Evolutionary conservation across 2,888 invertebrate species (phyloP).

Genomic region (Agrotis exclamationis): DNA sequence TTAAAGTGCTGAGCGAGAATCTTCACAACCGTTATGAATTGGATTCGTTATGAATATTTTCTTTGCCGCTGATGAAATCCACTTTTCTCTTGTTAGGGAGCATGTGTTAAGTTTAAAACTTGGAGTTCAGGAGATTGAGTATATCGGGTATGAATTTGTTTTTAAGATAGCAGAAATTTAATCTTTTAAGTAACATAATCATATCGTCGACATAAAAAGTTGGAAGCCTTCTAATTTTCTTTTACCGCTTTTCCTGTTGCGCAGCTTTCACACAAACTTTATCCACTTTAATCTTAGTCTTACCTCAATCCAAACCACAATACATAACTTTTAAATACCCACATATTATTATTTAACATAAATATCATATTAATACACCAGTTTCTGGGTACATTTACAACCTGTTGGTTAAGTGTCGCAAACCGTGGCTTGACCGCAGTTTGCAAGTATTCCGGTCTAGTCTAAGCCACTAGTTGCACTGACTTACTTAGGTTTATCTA

Average conservation of each 20-base stretch:
- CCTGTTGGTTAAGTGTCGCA: slow-evolving; percentile 67
- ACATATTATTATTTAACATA: slow-evolving; percentile 17
- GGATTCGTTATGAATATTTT: slow-evolving; percentile 66
- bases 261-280: not conserved
- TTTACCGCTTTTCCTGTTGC: not conserved
- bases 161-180: not conserved
- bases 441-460: slow-evolving; percentile 50
- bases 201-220: not conserved
- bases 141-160: slow-evolving; percentile 15
- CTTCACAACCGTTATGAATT: slow-evolving; percentile 62
- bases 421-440: slow-evolving; percentile 61
- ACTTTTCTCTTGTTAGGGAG: slow-evolving; percentile 61
- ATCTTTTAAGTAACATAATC: not conserved
- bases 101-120: slow-evolving; percentile 49
- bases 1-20: slow-evolving; percentile 58
- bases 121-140: slow-evolving; percentile 14
- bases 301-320: slow-evolving; percentile 22
- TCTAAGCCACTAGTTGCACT: slow-evolving; percentile 59
- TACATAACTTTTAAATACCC: slow-evolving; percentile 17
- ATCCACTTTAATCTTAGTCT: slow-evolving; percentile 1
- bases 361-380: slow-evolving; percentile 41
- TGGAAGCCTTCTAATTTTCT: not conserved
- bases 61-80: slow-evolving; percentile 59
- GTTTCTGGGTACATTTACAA: slow-evolving; percentile 44
- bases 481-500: slow-evolving; percentile 51